Evolutionary conservation across 2,888 invertebrate genomes (phyloP).

Genomic region (Microctonus brassicae): DNA sequence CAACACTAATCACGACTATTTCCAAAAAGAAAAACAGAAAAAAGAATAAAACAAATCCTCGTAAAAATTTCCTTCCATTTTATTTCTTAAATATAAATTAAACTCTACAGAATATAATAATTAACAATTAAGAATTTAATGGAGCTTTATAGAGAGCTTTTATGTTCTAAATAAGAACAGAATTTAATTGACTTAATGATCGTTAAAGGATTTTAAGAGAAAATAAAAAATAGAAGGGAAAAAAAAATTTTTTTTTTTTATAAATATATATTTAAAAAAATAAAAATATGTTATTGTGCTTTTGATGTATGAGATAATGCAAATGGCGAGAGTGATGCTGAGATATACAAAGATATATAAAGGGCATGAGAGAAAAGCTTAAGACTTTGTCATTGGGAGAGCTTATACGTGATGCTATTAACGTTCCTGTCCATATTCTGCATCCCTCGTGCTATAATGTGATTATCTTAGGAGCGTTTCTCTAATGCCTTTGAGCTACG

Average conservation of each 20-base stretch:
- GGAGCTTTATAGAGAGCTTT: not conserved
- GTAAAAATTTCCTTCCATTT: not conserved
- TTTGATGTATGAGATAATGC: not conserved
- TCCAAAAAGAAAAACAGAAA: not conserved
- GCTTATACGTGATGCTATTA: conserved; percentile 19
- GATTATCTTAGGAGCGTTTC: conserved; percentile 18
- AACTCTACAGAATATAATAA: not conserved
- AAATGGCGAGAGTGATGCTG: not conserved
- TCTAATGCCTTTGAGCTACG: not conserved
- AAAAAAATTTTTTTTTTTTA: not conserved
- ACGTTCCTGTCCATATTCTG: conserved; percentile 3
- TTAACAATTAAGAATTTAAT: not conserved
- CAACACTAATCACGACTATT: not conserved
- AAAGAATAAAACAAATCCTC: not conserved
- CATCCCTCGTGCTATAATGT: conserved; percentile 6
- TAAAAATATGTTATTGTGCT: not conserved
- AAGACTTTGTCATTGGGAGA: not conserved
- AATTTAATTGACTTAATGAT: not conserved
- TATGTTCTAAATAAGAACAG: not conserved
- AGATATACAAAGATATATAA: not conserved
- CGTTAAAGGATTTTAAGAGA: not conserved
- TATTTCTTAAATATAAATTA: not conserved
- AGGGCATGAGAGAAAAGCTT: not conserved
- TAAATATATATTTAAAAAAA: not conserved
- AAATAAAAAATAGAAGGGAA: not conserved